phyloP scores from a whole-genome alignment of 2,797 vertebrate species.

The Macroramphosus scolopax region DNA sequence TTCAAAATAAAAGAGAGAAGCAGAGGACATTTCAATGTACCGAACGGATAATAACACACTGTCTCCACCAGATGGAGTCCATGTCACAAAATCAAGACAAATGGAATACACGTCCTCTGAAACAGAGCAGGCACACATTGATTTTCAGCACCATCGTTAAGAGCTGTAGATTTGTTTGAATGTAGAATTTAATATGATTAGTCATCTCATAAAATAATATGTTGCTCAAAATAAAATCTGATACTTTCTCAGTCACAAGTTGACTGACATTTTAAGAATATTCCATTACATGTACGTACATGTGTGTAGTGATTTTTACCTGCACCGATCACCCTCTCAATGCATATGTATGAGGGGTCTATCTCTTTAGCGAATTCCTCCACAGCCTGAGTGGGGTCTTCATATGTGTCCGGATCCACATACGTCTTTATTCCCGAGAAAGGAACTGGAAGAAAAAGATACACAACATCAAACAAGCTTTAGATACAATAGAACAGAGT shows the following conservation, averaged over 20 bases:
- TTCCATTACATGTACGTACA: too few species aligned
- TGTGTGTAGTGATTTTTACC: conserved; percentile 80
- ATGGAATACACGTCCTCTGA: too few species aligned
- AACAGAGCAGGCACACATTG: too few species aligned
- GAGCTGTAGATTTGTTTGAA: too few species aligned
- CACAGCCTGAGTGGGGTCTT: conserved; percentile 93
- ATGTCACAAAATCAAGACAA: background rate
- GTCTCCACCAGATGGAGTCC: background rate
- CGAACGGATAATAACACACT: background rate
- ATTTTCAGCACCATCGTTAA: too few species aligned
- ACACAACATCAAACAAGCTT: background rate
- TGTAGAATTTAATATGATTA: too few species aligned
- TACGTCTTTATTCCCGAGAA: conserved; percentile 96
- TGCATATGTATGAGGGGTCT: conserved; percentile 93
- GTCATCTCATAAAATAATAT: conserved; percentile 13
- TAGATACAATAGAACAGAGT: too few species aligned
- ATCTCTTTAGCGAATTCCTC: conserved; percentile 98
- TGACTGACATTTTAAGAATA: too few species aligned
- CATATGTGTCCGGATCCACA: conserved; percentile 95
- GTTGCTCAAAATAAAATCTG: conserved; percentile 32
- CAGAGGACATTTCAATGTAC: too few species aligned
- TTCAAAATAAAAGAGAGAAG: too few species aligned
- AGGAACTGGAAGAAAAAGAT: conserved; percentile 74
- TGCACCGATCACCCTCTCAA: conserved; percentile 96
- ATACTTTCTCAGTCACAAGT: conserved; percentile 6